Base-by-base conservation (phyloP, 2,113 vertebrate genomes). In the Rhizomys pruinosus region DNA sequence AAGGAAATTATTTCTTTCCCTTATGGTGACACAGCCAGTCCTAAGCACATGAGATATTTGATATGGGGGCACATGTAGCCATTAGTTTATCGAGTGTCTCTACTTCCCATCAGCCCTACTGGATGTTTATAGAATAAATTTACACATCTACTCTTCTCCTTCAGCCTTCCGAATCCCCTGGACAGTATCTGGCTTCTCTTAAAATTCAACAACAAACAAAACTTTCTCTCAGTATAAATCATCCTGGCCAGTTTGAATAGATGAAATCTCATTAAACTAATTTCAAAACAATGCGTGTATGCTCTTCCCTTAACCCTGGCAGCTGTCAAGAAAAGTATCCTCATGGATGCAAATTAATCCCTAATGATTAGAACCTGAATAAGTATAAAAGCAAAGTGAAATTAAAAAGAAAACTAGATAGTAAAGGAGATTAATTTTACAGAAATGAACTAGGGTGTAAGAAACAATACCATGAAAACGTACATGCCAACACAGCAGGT, bases 261-360 rank as follows among this genome's bases (percentile, higher is more conserved):
- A 92, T 64, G 37, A 29, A 87, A 64, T 73, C 25, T 89, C 44
- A 95, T 87, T 91, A 68, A 44, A 72, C 72, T 61, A 44, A 87
- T 73, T 89, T 94, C 10, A 25, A 52, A 90, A 59, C 82, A n/a
- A 20, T 59, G 29, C 72, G 64, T 42, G n/a, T 47, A 34, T 63
- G 42, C 39, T 74, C 71, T 90, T 82, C 25, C 72, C 93, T 90
- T 90, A 86, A 76, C 32, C 5, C 15, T 27, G 16, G 32, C 22
- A 91, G 74, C 44, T 73, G 9, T 89, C 79, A 27, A 82, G 76
- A 79, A 76, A 76, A 78, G 61, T 16, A 72, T 20, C 29, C 42
- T 95, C 69, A 86, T 42, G 42, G 16, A 87, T 72, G 44, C 37
- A 94, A 86, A 85, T 68, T 72, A 91, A 84, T 61, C 32, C 82